A percentile compares a stretch with the other conserved stretches of the same genome.
phyloP scores from a whole-genome alignment of 2,888 invertebrate species.

The Endomychus coccineus region DNA sequence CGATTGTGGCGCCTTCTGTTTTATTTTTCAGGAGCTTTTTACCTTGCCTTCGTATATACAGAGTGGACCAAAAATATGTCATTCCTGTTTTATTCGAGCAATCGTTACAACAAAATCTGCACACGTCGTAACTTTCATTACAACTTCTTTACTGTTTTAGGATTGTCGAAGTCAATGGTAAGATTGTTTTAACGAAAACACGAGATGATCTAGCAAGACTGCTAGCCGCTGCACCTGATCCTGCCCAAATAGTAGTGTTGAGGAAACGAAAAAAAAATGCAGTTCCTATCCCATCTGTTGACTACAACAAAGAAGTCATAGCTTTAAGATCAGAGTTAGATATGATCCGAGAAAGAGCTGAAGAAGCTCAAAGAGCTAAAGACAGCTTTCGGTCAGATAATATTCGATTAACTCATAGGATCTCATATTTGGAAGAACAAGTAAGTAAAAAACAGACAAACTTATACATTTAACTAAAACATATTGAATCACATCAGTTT shows the following conservation, averaged over 20 bases:
- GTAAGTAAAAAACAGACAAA: too few relatives aligned
- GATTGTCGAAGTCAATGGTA: slow-evolving; percentile 75
- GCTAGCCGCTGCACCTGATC: slow-evolving; percentile 53
- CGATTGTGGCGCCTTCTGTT: too few relatives aligned
- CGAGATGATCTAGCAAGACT: slow-evolving; percentile 66
- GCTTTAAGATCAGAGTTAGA: slow-evolving; percentile 53
- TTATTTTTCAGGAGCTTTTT: too few relatives aligned
- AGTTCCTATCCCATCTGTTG: slow-evolving; percentile 26
- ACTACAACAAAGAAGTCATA: slow-evolving; percentile 45
- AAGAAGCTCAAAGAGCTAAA: slow-evolving; percentile 56
- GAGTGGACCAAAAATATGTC: too few relatives aligned
- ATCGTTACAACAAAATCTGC: too few relatives aligned
- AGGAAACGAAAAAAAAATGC: slow-evolving; percentile 32
- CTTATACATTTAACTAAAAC: too few relatives aligned
- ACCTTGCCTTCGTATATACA: too few relatives aligned
- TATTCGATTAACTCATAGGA: slow-evolving; percentile 76
- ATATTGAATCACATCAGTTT: too few relatives aligned
- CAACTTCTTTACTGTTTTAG: too few relatives aligned
- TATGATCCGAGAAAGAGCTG: slow-evolving; percentile 52
- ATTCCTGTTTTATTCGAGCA: too few relatives aligned
- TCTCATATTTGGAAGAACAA: slow-evolving; percentile 84
- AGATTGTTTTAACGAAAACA: slow-evolving; percentile 59
- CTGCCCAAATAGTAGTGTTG: slow-evolving; percentile 59
- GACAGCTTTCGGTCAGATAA: slow-evolving; percentile 68
- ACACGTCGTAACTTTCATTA: too few relatives aligned